Conservation (phyloP, 2,797 vertebrate species). For the Pseudochirops cupreus region DNA sequence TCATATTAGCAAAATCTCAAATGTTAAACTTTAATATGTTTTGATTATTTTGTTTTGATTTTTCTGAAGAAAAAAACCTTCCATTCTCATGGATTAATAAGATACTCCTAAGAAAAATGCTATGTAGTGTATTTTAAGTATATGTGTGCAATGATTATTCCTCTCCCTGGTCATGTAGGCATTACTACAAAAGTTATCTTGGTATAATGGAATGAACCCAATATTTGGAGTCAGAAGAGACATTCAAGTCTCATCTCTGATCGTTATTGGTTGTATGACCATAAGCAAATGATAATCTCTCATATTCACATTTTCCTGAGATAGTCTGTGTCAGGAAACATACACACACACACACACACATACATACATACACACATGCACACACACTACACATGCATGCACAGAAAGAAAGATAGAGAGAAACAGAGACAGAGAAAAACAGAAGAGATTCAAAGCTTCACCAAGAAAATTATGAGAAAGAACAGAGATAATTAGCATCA, state of each 20-base stretch:
- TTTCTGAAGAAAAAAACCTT: constrained; percentile 24
- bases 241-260: not conserved
- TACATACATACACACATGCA: too few species aligned
- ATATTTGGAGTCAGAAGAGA: not conserved
- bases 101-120: not conserved
- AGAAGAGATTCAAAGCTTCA: not conserved
- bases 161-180: not conserved
- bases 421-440: too few species aligned
- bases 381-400: too few species aligned
- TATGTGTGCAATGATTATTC: not conserved
- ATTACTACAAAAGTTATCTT: not conserved
- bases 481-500: not conserved
- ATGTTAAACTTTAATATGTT: not conserved
- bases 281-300: not conserved
- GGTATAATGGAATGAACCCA: not conserved
- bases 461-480: not conserved
- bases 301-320: not conserved
- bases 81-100: not conserved
- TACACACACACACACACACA: too few species aligned
- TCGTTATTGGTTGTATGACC: not conserved
- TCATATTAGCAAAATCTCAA: not conserved
- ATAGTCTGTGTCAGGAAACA: not conserved
- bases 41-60: constrained; percentile 55
- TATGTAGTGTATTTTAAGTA: not conserved
- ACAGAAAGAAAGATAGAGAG: too few species aligned